These are phyloP conservation scores for Strongylocentrotus purpuratus DNA, from an alignment of 35 echinoderm and acorn worm genomes.

Conservation along the genomic window DNA sequence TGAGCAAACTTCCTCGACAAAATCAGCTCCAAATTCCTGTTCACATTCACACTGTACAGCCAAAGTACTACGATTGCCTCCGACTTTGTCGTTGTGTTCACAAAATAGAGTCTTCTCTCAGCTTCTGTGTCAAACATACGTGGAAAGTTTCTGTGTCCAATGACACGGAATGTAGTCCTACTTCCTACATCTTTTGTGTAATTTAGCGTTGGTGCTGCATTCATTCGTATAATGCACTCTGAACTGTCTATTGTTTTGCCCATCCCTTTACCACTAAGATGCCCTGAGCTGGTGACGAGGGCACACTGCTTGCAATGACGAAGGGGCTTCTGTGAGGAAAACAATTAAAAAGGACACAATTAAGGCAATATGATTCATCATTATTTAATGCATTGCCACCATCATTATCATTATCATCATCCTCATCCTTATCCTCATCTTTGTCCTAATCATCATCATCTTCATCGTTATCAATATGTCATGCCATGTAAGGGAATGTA, in stretches of 20 bases:
- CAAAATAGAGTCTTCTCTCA: conserved; percentile 58
- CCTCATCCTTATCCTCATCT: not conserved
- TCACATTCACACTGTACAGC: conserved; percentile 72
- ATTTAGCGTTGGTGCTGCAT: conserved; percentile 72
- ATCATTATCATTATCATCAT: not conserved
- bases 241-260: conserved; percentile 71
- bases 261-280: conserved; percentile 60
- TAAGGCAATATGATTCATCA: not conserved
- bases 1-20: conserved; percentile 49
- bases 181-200: conserved; percentile 75
- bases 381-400: not conserved
- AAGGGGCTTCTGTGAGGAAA: conserved; percentile 13
- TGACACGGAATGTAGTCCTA: conserved; percentile 85
- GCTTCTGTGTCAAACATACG: conserved; percentile 76
- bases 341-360: not conserved
- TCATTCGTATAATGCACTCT: conserved; percentile 91
- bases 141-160: conserved; percentile 87
- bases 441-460: not conserved
- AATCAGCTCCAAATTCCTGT: conserved; percentile 57
- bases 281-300: conserved; percentile 81
- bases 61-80: conserved; percentile 69
- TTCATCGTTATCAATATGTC: not conserved
- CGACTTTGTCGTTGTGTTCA: conserved; percentile 63
- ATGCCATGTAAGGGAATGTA: too few species aligned
- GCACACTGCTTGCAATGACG: conserved; percentile 66